phyloP scores from a whole-genome alignment of 2,797 vertebrate species.

The Poecile montanus region DNA sequence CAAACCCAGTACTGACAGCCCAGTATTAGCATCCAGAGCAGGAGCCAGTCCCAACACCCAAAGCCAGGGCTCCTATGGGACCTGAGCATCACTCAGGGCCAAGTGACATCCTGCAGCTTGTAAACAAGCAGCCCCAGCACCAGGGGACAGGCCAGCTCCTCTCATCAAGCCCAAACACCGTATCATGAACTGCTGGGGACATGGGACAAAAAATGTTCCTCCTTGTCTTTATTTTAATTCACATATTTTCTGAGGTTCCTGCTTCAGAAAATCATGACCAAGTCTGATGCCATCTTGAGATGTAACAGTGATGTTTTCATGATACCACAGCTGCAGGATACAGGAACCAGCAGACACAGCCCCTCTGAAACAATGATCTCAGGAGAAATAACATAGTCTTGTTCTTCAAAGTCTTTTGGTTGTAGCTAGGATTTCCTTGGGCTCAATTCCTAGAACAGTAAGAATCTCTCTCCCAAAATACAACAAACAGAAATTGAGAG shows the following conservation, averaged over 20 bases:
- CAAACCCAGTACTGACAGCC: neutral
- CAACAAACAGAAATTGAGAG: neutral
- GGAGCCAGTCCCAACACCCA: neutral
- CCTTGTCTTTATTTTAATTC: neutral
- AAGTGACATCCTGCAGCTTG: neutral
- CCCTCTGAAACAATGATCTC: neutral
- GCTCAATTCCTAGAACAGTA: neutral
- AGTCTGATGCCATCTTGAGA: neutral
- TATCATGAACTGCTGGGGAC: neutral
- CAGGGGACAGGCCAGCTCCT: neutral
- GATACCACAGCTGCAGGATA: neutral
- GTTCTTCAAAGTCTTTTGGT: neutral
- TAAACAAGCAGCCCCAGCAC: neutral
- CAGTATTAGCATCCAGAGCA: neutral
- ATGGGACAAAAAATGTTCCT: neutral
- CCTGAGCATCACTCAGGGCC: neutral
- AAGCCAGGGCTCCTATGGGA: neutral
- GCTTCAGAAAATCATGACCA: neutral
- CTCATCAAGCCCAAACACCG: fast-evolving
- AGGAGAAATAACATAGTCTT: neutral
- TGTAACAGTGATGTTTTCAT: neutral
- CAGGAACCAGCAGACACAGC: neutral
- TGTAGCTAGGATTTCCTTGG: neutral
- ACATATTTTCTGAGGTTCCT: neutral
- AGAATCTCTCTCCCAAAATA: neutral